phyloP scores from a whole-genome alignment of 1,140 invertebrate species.

The Physella acuta region DNA sequence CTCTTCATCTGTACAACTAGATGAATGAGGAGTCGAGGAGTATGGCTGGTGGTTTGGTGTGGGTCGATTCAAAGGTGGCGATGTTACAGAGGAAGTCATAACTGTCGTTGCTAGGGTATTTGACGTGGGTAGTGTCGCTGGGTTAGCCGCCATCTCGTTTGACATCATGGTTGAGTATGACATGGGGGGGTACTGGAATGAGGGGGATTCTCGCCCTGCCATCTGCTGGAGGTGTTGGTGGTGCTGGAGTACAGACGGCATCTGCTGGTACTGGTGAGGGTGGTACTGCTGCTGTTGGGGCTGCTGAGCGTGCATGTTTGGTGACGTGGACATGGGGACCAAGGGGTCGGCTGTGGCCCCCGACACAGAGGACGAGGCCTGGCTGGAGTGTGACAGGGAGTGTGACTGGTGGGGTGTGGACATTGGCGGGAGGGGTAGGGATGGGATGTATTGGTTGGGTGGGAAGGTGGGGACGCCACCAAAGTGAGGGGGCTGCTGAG shows the following conservation, averaged over 20 bases:
- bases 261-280: neutral
- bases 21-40: neutral
- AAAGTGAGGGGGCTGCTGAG: conserved; percentile 16
- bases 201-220: conserved; percentile 1
- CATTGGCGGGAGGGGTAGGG: neutral
- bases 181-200: conserved; percentile 6
- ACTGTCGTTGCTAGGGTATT: neutral
- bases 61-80: neutral
- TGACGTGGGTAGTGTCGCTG: neutral
- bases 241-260: conserved; percentile 3
- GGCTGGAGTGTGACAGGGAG: conserved; percentile 18
- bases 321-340: neutral
- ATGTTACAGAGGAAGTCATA: neutral
- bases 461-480: conserved; percentile 19
- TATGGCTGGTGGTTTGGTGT: neutral
- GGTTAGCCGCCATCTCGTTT: neutral
- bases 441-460: conserved; percentile 15
- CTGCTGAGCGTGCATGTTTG: neutral
- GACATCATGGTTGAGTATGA: neutral
- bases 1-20: neutral
- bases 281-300: conserved; percentile 2
- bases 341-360: conserved; percentile 14
- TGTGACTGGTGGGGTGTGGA: conserved; percentile 3
- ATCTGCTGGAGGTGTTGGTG: conserved; percentile 8
- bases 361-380: conserved; percentile 15